These are phyloP conservation scores for Camponotus fellah DNA, from an alignment of 2,888 invertebrate genomes.

Conservation along the genomic window DNA sequence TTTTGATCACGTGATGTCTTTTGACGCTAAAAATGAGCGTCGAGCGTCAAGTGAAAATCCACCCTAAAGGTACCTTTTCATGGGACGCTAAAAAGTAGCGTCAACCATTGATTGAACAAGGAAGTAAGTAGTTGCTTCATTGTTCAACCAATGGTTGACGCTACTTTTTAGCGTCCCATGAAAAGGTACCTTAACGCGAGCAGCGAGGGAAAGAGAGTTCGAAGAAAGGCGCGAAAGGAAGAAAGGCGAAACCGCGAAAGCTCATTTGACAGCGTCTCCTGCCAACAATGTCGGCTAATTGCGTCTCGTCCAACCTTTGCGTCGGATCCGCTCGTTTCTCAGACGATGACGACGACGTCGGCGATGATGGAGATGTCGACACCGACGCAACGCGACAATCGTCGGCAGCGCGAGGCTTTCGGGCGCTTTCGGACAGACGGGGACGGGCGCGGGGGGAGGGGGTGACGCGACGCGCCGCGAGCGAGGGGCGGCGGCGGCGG, in stretches of 20 bases:
- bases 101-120: too few relatives aligned
- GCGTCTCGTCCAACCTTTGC: not conserved
- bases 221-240: not conserved
- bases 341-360: not conserved
- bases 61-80: too few relatives aligned
- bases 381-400: conserved; percentile 29
- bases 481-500: conserved; percentile 33
- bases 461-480: not conserved
- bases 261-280: not conserved
- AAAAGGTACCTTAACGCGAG: too few relatives aligned
- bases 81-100: too few relatives aligned
- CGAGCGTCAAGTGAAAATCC: too few relatives aligned
- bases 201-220: not conserved
- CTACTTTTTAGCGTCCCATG: too few relatives aligned
- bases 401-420: conserved; percentile 59
- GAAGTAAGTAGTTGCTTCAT: too few relatives aligned
- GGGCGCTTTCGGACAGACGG: conserved; percentile 55
- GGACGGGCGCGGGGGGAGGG: conserved; percentile 17
- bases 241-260: not conserved
- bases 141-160: too few relatives aligned
- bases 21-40: too few relatives aligned
- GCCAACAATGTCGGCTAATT: conserved; percentile 12
- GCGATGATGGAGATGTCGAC: not conserved
- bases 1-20: too few relatives aligned
- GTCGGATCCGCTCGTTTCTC: not conserved